Conservation (phyloP, 2,888 invertebrate species). For the Strigamia crassipes region DNA sequence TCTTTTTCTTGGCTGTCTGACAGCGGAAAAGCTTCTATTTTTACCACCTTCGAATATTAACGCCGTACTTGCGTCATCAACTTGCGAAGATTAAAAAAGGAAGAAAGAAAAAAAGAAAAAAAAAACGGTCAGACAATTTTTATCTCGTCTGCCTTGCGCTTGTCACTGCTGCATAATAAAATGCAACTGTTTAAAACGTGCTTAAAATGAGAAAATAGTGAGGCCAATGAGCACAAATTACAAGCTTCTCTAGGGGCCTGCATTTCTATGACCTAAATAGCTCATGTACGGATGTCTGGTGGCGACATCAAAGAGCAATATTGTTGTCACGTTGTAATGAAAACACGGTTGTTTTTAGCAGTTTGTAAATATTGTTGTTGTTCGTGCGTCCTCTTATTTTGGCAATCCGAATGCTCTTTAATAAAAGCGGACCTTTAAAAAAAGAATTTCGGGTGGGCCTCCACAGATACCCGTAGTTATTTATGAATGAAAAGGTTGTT, state of each 20-base stretch:
- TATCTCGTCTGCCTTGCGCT: constrained; percentile 7
- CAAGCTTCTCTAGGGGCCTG: background rate
- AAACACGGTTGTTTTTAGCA: background rate
- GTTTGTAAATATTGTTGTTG: constrained; percentile 14
- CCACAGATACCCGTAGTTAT: background rate
- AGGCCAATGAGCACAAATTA: background rate
- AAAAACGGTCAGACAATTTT: background rate
- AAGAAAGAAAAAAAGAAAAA: background rate
- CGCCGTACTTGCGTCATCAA: constrained; percentile 23
- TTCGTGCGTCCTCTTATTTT: background rate
- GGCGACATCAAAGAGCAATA: constrained; percentile 18
- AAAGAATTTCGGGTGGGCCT: background rate
- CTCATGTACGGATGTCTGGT: constrained; percentile 18
- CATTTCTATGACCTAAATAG: constrained; percentile 12
- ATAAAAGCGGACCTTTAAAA: background rate
- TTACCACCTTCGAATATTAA: constrained; percentile 30
- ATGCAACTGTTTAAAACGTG: constrained; percentile 26
- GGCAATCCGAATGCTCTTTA: background rate
- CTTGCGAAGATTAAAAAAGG: constrained; percentile 10
- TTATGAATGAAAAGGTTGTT: constrained; percentile 5
- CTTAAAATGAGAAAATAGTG: background rate
- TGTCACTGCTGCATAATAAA: constrained; percentile 17
- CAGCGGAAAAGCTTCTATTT: constrained; percentile 12
- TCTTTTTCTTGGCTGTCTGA: constrained; percentile 6
- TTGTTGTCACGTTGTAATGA: constrained; percentile 15